These are phyloP conservation scores for Calliphora vicina DNA, from an alignment of 1,140 invertebrate species.

Conservation along the genomic window DNA sequence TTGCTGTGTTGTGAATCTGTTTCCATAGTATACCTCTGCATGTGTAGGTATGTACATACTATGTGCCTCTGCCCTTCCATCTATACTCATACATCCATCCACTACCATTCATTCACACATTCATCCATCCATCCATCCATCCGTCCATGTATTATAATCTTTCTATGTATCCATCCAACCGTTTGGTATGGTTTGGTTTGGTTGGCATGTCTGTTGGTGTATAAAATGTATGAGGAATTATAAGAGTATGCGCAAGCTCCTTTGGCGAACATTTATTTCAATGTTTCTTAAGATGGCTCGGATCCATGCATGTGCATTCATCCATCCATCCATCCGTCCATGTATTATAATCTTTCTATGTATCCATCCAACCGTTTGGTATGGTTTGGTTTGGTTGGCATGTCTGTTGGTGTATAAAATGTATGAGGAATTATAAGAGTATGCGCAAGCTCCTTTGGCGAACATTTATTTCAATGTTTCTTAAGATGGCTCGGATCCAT, in stretches of 20 bases:
- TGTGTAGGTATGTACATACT: background rate
- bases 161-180: background rate
- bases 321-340: too few species aligned
- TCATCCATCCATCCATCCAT: conserved; percentile 3
- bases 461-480: background rate
- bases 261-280: background rate
- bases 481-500: too few species aligned
- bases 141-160: background rate
- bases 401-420: background rate
- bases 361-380: too few species aligned
- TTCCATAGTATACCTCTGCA: background rate
- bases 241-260: background rate
- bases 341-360: too few species aligned
- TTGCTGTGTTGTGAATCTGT: background rate
- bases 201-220: background rate
- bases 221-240: background rate
- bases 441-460: background rate
- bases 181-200: too few species aligned
- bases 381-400: background rate
- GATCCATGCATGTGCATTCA: too few species aligned
- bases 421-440: background rate
- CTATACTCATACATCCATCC: background rate
- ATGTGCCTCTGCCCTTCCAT: background rate
- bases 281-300: too few species aligned
- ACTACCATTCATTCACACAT: background rate